phyloP scores from a whole-genome alignment of 1,140 invertebrate species.

The Epicauta chinensis region DNA sequence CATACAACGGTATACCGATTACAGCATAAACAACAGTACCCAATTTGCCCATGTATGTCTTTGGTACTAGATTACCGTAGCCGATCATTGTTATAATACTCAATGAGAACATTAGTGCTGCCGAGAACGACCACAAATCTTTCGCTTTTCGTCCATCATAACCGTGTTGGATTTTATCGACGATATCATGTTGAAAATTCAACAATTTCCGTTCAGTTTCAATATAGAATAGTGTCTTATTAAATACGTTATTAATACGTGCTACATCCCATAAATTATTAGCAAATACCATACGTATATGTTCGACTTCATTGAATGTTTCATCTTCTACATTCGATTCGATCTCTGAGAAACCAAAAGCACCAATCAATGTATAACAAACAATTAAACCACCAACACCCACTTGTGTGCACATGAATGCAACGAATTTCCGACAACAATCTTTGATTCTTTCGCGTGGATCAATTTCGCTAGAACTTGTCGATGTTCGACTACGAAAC shows the following conservation, averaged over 20 bases:
- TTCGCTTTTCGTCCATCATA: conserved; percentile 67
- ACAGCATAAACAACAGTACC: conserved; percentile 91
- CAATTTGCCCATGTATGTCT: conserved; percentile 85
- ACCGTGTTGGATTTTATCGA: conserved; percentile 62
- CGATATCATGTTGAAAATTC: conserved; percentile 66
- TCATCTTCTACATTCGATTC: conserved; percentile 53
- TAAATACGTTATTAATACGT: conserved; percentile 65
- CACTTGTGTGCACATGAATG: conserved; percentile 90
- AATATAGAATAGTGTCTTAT: conserved; percentile 62
- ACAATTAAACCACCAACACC: conserved; percentile 93
- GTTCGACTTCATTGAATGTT: not conserved
- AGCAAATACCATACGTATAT: conserved; percentile 35
- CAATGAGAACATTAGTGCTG: conserved; percentile 79
- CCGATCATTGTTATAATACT: conserved; percentile 91
- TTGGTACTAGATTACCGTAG: conserved; percentile 90
- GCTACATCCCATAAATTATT: conserved; percentile 69
- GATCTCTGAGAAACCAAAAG: conserved; percentile 82
- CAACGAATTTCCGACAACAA: conserved; percentile 75
- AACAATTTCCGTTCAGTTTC: conserved; percentile 60
- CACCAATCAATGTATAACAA: conserved; percentile 90
- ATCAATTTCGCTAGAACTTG: conserved; percentile 54
- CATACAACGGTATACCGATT: conserved; percentile 89
- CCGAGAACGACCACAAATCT: conserved; percentile 77
- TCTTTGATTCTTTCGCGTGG: conserved; percentile 69
- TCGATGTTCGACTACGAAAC: conserved; percentile 59